These are phyloP conservation scores for Scaptomyza hsui DNA, from an alignment of 1,140 invertebrate genomes.

Conservation along the genomic window DNA sequence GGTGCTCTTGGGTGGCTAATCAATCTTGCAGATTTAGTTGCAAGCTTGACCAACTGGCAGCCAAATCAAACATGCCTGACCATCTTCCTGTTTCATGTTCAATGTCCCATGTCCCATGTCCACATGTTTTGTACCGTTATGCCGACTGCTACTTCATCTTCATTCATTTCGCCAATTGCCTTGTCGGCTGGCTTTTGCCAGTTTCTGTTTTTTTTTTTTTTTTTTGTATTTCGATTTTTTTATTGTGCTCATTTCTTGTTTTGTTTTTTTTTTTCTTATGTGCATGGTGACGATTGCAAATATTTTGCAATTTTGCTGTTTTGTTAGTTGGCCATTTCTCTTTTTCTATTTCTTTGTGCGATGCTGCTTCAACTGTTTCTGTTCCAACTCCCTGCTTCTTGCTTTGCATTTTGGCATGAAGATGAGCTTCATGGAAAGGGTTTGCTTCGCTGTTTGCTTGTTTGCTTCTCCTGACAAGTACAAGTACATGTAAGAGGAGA, in stretches of 20 bases:
- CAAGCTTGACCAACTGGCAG: constrained; percentile 30
- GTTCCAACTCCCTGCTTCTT: constrained; percentile 28
- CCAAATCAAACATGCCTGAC: constrained; percentile 42
- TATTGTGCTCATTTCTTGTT: too few species aligned
- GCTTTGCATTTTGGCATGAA: constrained; percentile 21
- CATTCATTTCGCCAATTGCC: constrained; percentile 74
- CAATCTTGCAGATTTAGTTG: constrained; percentile 43
- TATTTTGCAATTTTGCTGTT: constrained; percentile 75
- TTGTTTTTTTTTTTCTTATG: constrained; percentile 12
- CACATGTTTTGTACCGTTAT: constrained; percentile 26
- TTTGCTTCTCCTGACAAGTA: constrained; percentile 43
- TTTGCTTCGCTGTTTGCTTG: constrained; percentile 25
- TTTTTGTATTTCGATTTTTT: constrained; percentile 1
- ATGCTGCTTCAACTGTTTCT: constrained; percentile 23
- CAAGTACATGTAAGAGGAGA: constrained; percentile 37
- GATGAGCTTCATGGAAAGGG: constrained; percentile 5
- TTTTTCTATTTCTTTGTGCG: constrained; percentile 22
- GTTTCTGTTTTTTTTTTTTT: constrained; percentile 1
- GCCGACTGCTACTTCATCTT: constrained; percentile 66
- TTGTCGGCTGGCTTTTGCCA: constrained; percentile 13
- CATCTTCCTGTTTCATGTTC: constrained; percentile 10
- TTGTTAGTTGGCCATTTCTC: constrained; percentile 40
- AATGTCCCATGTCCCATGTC: constrained; percentile 25
- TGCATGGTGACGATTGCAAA: constrained; percentile 72
- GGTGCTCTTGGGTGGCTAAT: constrained; percentile 42